Evolutionary conservation across 2,113 vertebrate species (phyloP), one percentile per base, ranked within the genome.

Genomic region (Channa maculata): DNA sequence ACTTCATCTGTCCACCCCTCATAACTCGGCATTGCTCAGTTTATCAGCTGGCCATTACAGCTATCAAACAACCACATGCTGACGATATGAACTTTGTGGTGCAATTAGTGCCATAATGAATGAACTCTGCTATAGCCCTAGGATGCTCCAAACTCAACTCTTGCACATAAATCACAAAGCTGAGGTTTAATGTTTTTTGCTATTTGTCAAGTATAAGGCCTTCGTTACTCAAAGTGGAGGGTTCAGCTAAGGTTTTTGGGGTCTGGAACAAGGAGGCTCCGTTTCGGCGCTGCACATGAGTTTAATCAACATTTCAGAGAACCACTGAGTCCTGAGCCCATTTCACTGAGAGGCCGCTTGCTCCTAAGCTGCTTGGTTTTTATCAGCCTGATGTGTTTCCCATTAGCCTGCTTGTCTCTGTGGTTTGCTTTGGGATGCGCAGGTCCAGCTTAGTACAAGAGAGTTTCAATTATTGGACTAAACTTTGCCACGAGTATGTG

Each of bases 271-370:
- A 64, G 73, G 52, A 76, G 83, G 83, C 83, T 84, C 76, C 65
- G 4, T 89, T 87, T 89, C 51, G 45, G 75, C 51, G 64, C 77
- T 79, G 84, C 89, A 92, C 80, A 91, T 93, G 87, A 89, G 85
- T 92, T 93, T 89, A 91, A 89, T 93, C 88, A 92, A 77, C 75
- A 88, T 86, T 89, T 92, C 72, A 82, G 75, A 75, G 80, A 90
- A 87, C 86, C 83, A 68, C 74, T 71, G 87, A 82, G 73, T 85
- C 82, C 85, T 80, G 68, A 86, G 71, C 65, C 65, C 44, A 15
- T 89, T 83, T 88, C 70, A 81, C 82, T 14, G 76, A 77, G 83
- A 78, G 77, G 59, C 79, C 55, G 65, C 74, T 79, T n/a, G 50
- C 74, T 77, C 60, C 51, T 13, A 71, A 87, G 81, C 80, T 60